Evolutionary conservation across 2,888 invertebrate species (phyloP).

Genomic region (Hylaea fasciaria): DNA sequence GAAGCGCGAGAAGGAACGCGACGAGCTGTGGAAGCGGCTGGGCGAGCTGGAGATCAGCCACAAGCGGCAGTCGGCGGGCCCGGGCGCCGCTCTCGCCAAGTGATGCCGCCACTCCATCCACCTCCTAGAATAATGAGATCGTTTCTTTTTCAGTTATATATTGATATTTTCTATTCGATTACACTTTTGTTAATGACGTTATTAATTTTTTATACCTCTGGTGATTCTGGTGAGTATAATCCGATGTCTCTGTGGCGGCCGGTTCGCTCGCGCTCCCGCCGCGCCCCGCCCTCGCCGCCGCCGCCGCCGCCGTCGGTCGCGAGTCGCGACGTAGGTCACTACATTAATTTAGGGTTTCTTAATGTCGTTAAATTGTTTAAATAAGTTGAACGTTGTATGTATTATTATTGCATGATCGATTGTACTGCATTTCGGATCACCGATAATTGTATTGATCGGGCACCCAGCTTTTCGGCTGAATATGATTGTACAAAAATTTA

Average conservation of each 20-base stretch:
- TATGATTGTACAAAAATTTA: slow-evolving; percentile 81
- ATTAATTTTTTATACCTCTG: slow-evolving; percentile 78
- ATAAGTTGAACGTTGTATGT: slow-evolving; percentile 82
- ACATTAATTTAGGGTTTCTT: slow-evolving; percentile 81
- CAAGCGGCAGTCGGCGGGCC: slow-evolving; percentile 74
- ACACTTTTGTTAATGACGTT: slow-evolving; percentile 81
- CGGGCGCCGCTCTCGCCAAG: slow-evolving; percentile 71
- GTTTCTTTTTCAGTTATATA: slow-evolving; percentile 79
- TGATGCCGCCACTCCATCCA: slow-evolving; percentile 75
- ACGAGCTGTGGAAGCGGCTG: slow-evolving; percentile 98
- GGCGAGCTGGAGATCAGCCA: slow-evolving; percentile 94
- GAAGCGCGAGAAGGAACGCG: slow-evolving; percentile 98
- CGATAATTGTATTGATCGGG: slow-evolving; percentile 74
- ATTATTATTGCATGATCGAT: slow-evolving; percentile 78
- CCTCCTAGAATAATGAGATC: slow-evolving; percentile 71
- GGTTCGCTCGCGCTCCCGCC: slow-evolving; percentile 57
- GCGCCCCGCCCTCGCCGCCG: slow-evolving; percentile 53
- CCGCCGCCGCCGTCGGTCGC: slow-evolving; percentile 66
- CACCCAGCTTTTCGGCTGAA: slow-evolving; percentile 78
- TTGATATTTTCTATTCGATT: slow-evolving; percentile 82
- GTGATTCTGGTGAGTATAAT: slow-evolving; percentile 62
- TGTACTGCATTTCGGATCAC: slow-evolving; percentile 76
- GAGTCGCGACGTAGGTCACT: slow-evolving; percentile 69
- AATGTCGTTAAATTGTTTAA: slow-evolving; percentile 83
- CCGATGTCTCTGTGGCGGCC: slow-evolving; percentile 49